Evolutionary conservation across 2,113 vertebrate species (phyloP), one percentile per base, ranked within the genome.

Genomic region (Gopherus evgoodei): DNA sequence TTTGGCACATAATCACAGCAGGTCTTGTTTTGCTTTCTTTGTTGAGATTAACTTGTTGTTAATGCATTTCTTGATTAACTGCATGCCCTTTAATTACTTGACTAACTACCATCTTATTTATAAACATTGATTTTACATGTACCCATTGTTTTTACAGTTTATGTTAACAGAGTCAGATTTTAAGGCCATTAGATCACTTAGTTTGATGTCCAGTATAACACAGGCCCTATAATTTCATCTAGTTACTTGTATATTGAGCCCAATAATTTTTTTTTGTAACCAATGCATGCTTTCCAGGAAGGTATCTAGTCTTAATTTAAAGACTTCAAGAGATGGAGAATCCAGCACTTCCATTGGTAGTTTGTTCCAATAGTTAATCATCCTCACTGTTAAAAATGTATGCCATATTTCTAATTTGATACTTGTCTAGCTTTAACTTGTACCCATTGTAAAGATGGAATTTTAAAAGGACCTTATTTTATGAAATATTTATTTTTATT

Each of bases 51-150:
- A 8, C 16, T 47, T 90, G 16, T 50, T 35, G 42, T 52, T 13
- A 8, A 84, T 80, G 72, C 44, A 78, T 59, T 78, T 78, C 44
- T 72, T 0, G 0, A 35, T 0, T 1, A 86, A 82, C 35, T 0
- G 0, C 24, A 85, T 75, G 24, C 75, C 53, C 72, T 65, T 50
- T 38, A n/a, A 72, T 50, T 88, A 78, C 47, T 27, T 14, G 44
- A 47, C 56, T 62, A 16, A 11, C 31, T 0, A 1, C 65, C 0
- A 80, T 10, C 47, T 76, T 50, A 22, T 3, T 83, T 53, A 31
- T 86, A 90, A 89, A 81, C 42, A 49, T 16, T 44, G 6, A 14
- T 84, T 88, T 72, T 72, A 42, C n/a, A 5, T 72, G 10, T 72
- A 31, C 13, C 57, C 78, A 56, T 90, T 50, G 24, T 86, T 84